Base-by-base conservation (phyloP, 2,888 invertebrate species). In the Lasioglossum leucozonium region DNA sequence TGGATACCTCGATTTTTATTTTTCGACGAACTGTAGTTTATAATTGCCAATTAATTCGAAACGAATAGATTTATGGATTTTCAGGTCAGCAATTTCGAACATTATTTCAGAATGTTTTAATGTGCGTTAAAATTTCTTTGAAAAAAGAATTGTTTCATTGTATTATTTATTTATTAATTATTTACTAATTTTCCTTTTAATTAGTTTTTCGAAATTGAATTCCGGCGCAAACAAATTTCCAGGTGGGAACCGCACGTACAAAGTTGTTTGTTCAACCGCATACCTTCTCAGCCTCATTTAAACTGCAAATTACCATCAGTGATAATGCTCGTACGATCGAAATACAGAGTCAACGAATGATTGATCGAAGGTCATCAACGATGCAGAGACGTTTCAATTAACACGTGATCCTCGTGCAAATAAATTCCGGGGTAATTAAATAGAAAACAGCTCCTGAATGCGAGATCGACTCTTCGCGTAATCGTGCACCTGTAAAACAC, bases 371-470 rank as follows among this genome's bases (percentile, higher is more conserved):
- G 62, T 58, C 72, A 58, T 78, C 42, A 44, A n/a, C 72, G 51
- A 30, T 58, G 58, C 69, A 58, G 55, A 30, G 18, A 30, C 30
- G 72, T 78, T 58, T 42, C 58, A 34, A 72, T 71, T 71, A 72
- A 51, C 55, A 16, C 72, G 72, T 58, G 16, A 55, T 55, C 55
- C 75, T n/a, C 65, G 65, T 65, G 30, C 44, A 62, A 58, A 75
- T 44, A 44, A 65, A 75, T 22, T 26, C 40, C 34, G 69, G 69
- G 26, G 40, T 2, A 69, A 55, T 69, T 69, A 51, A 69, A 69
- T 75, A 75, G 65, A 65, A 44, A 34, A 65, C n/a, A n/a, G 42
- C 42, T 22, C 75, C n/a, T 62, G 18, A 62, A 30, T 22, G 4
- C 26, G 42, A 44, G 75, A 75, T 75, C 26, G 30, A 65, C 13